Evolutionary conservation across 2,113 vertebrate species (phyloP).

Genomic region (Agapornis roseicollis): DNA sequence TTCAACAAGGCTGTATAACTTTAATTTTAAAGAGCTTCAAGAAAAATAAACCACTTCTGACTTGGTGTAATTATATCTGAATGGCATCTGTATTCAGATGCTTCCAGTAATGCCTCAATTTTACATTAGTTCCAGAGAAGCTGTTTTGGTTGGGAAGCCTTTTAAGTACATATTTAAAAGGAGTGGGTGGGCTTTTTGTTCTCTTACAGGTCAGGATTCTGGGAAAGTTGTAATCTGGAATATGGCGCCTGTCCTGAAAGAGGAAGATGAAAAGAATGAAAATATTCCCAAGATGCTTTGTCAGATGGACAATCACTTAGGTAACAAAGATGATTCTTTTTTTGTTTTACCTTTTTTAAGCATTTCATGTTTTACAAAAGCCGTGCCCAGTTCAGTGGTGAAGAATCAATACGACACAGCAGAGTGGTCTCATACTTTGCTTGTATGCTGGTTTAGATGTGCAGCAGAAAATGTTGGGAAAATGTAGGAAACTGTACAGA

Average conservation of each 20-base stretch:
- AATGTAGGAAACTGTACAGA: slow-evolving; percentile 40
- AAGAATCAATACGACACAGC: slow-evolving; percentile 32
- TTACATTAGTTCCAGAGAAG: not conserved
- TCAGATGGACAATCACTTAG: slow-evolving; percentile 99
- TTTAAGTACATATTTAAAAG: not conserved
- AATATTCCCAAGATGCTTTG: slow-evolving; percentile 98
- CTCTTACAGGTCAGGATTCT: slow-evolving; percentile 93
- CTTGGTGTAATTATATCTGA: not conserved
- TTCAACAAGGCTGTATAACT: not conserved
- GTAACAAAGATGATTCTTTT: slow-evolving; percentile 71
- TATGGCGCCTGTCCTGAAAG: slow-evolving; percentile 95
- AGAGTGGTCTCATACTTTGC: slow-evolving; percentile 38
- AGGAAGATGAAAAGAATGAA: slow-evolving; percentile 98
- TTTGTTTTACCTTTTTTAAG: not conserved
- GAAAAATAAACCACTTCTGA: not conserved
- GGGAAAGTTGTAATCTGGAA: slow-evolving; percentile 99
- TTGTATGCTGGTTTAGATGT: slow-evolving; percentile 40
- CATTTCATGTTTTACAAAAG: slow-evolving; percentile 39
- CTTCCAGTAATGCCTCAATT: not conserved
- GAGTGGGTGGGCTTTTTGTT: not conserved
- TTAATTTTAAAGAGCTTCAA: not conserved
- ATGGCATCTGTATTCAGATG: not conserved
- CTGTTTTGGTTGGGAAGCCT: not conserved
- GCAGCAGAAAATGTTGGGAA: slow-evolving; percentile 52
- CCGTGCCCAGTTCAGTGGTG: slow-evolving; percentile 13